Evolutionary conservation across 2,797 vertebrate genomes (phyloP).

Genomic region (Rhabdophis nuchalis): DNA sequence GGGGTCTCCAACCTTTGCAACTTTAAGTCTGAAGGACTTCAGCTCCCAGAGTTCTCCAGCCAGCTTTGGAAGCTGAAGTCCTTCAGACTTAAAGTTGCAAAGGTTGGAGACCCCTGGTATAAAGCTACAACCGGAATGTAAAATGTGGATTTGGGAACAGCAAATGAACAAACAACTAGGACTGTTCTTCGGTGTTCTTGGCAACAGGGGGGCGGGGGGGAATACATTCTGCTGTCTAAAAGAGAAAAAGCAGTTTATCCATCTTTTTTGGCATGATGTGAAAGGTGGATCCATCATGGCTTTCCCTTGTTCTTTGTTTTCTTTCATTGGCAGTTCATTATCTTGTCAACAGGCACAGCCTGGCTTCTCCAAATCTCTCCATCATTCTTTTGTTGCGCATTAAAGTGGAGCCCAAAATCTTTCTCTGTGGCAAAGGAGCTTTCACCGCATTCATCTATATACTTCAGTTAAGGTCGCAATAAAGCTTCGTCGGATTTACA

Average conservation of each 20-base stretch:
- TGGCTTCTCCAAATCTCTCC: slow-evolving; percentile 39
- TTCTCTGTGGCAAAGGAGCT: not conserved
- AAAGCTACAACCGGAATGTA: rapidly evolving
- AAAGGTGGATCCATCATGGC: slow-evolving; percentile 57
- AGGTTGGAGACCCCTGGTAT: no score
- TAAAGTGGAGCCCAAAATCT: not conserved
- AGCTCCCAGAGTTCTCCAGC: no score
- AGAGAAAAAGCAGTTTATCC: slow-evolving; percentile 41
- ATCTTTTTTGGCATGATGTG: slow-evolving; percentile 13
- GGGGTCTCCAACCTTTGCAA: no score
- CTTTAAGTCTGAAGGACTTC: no score
- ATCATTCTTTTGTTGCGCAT: slow-evolving; percentile 32
- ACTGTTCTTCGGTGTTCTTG: not conserved
- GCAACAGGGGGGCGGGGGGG: not conserved
- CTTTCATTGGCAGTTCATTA: slow-evolving; percentile 60
- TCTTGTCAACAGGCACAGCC: slow-evolving; percentile 51
- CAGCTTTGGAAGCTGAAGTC: no score
- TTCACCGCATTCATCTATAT: not conserved
- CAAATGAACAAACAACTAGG: rapidly evolving
- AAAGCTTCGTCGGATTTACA: not conserved
- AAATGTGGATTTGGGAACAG: not conserved
- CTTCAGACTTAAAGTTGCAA: no score
- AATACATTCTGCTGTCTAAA: slow-evolving; percentile 13
- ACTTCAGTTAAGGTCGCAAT: not conserved
- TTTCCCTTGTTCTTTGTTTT: slow-evolving; percentile 44